Evolutionary conservation across 1,140 invertebrate species (phyloP), one percentile per base, ranked within the genome.

Genomic region (Dinoponera quadriceps): DNA sequence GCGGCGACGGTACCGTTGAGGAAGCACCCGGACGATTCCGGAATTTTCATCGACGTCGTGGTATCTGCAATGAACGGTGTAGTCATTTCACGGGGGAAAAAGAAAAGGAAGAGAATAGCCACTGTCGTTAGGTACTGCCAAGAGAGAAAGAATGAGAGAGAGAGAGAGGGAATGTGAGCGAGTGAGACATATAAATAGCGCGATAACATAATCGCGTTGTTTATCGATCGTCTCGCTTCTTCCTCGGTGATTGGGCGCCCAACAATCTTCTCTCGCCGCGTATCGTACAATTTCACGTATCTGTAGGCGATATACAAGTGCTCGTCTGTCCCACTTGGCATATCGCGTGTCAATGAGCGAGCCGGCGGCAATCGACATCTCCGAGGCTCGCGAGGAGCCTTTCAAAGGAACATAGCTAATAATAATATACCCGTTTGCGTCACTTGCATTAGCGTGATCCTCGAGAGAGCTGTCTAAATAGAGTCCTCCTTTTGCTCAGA

Each of bases 11-110:
- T 9, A 44, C 9, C 3, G 38, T 44, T 44, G 33, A 51, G 75
- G 65, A 71, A 69, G 33, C 48, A 20, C 16, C 29, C 63, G 63
- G 62, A 18, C 62, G 20, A 20, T 78, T 68, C 20, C 33, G 20
- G 4, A 25, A 9, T 22, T 63, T 27, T 69, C 63, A 69, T 20
- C 62, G 48, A 22, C 62, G 74, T 38, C 60, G 22, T 49, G 68
- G 9, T 51, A 75, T 68, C 74, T 68, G 49, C 75, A 33, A 44
- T 13, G 33, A 80, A 57, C 33, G 51, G 2, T 20, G 74, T 25
- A 66, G 27, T 66, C 18, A 77, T 77, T 66, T 33, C 60, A 20
- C 48, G 13, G 0, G 4, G 38, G n/a, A n/a, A 44, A 11, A 44
- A 44, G 38, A 11, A 11, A 44, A 44, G 11, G 7, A 2, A 25